These are phyloP conservation scores for Avahi laniger DNA, from an alignment of 2,797 vertebrate genomes.

Conservation along the genomic window DNA sequence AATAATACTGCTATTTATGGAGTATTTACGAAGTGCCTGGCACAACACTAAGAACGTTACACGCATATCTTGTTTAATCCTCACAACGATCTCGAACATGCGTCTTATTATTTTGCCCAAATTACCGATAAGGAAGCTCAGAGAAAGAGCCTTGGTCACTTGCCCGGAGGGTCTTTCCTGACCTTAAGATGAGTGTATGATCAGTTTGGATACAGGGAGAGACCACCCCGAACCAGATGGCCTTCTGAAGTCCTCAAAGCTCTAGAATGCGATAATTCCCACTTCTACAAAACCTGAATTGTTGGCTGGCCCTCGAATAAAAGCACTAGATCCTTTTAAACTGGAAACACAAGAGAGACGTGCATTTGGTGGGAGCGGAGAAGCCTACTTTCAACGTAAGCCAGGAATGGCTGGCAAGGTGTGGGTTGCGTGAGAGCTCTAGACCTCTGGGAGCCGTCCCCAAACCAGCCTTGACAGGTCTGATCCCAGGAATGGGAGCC, in stretches of 20 bases:
- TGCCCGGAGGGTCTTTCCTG: not conserved
- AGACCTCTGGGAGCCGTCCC: not conserved
- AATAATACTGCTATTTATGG: not conserved
- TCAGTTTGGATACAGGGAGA: not conserved
- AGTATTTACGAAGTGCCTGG: not conserved
- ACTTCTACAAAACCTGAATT: not conserved
- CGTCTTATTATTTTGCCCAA: not conserved
- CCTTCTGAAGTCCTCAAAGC: not conserved
- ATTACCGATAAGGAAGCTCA: not conserved
- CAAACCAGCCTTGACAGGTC: not conserved
- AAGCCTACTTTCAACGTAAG: not conserved
- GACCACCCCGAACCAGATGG: not conserved
- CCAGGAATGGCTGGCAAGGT: not conserved
- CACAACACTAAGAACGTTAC: not conserved
- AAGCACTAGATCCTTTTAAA: not conserved
- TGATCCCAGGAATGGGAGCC: not conserved
- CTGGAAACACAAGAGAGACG: too few relatives aligned
- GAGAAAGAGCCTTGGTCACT: not conserved
- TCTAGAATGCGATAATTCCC: not conserved
- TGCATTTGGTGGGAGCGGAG: too few relatives aligned
- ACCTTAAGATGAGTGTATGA: fast-evolving
- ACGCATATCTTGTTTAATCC: not conserved
- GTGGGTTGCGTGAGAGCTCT: too few relatives aligned
- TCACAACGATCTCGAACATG: not conserved
- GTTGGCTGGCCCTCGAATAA: fast-evolving